These are phyloP conservation scores for Lymantria dispar DNA, from an alignment of 2,888 invertebrate species.

Conservation along the genomic window DNA sequence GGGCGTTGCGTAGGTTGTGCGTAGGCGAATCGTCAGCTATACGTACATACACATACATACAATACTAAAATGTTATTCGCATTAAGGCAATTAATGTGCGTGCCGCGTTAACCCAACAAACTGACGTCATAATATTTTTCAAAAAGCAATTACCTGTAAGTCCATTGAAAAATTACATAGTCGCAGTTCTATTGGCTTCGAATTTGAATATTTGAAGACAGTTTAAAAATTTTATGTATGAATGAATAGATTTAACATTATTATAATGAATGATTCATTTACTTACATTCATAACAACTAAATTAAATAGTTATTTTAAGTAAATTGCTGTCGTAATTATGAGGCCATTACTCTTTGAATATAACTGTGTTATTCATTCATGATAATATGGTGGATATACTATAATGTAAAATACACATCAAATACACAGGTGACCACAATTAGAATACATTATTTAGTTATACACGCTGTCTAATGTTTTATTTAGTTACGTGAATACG, in stretches of 20 bases:
- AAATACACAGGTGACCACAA: slow-evolving; percentile 17
- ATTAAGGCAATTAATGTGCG: slow-evolving; percentile 64
- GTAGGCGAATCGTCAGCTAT: slow-evolving; percentile 58
- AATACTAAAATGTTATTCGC: slow-evolving; percentile 46
- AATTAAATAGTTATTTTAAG: neutral
- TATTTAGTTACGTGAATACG: slow-evolving; percentile 8
- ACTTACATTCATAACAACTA: neutral
- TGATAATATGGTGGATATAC: neutral
- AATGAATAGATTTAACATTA: slow-evolving; percentile 1
- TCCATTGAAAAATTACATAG: slow-evolving; percentile 3
- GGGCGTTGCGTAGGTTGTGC: slow-evolving; percentile 38
- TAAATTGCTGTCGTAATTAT: neutral
- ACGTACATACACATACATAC: slow-evolving; percentile 18
- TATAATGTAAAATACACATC: neutral
- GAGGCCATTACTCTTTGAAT: neutral
- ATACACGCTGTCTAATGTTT: slow-evolving; percentile 12
- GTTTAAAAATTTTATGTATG: neutral
- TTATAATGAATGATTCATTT: neutral
- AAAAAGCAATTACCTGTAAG: slow-evolving; percentile 4
- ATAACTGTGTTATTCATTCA: neutral
- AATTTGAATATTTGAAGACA: neutral
- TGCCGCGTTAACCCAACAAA: slow-evolving; percentile 32
- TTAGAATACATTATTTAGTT: slow-evolving; percentile 17
- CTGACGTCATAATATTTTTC: slow-evolving; percentile 42
- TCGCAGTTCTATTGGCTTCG: neutral